Percentiles rank a stretch among this genome's conserved stretches.
phyloP scores from a whole-genome alignment of 1,140 invertebrate species.

The Caenorhabditis tropicalis region DNA sequence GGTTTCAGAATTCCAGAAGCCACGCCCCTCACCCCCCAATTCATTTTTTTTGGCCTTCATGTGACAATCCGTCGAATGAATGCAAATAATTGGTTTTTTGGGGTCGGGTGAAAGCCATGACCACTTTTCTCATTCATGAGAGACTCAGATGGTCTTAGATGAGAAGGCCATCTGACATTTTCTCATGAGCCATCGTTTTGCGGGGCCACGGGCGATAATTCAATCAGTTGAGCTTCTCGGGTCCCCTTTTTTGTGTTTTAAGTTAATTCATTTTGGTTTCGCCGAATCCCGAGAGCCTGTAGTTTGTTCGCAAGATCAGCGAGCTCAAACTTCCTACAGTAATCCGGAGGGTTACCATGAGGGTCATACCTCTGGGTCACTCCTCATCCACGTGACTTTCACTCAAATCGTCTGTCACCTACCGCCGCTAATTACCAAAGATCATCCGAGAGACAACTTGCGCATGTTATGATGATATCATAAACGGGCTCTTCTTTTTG shows the following conservation, averaged over 20 bases:
- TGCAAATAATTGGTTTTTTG: not conserved
- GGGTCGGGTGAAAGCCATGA: too few relatives aligned
- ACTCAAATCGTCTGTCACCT: not conserved
- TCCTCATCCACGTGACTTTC: too few relatives aligned
- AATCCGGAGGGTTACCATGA: too few relatives aligned
- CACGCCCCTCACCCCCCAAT: not conserved
- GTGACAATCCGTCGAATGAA: not conserved
- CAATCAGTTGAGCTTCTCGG: not conserved
- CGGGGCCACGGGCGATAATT: constrained; percentile 15
- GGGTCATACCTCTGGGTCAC: too few relatives aligned
- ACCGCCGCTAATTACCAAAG: not conserved
- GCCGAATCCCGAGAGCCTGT: not conserved
- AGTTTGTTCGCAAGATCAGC: too few relatives aligned
- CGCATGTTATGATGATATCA: not conserved
- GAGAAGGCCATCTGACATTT: not conserved
- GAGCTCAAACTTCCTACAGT: too few relatives aligned
- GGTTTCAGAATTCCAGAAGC: not conserved
- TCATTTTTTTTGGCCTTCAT: not conserved
- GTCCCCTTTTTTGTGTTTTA: not conserved
- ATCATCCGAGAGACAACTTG: not conserved
- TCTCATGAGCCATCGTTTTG: constrained; percentile 12
- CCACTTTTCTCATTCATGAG: too few relatives aligned
- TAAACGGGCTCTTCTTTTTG: not conserved
- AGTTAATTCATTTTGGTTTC: not conserved
- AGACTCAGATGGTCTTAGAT: not conserved